A percentile compares a stretch with the other conserved stretches of the same genome.
phyloP scores from a whole-genome alignment of 2,797 vertebrate genomes.

The Macrochelys suwanniensis region DNA sequence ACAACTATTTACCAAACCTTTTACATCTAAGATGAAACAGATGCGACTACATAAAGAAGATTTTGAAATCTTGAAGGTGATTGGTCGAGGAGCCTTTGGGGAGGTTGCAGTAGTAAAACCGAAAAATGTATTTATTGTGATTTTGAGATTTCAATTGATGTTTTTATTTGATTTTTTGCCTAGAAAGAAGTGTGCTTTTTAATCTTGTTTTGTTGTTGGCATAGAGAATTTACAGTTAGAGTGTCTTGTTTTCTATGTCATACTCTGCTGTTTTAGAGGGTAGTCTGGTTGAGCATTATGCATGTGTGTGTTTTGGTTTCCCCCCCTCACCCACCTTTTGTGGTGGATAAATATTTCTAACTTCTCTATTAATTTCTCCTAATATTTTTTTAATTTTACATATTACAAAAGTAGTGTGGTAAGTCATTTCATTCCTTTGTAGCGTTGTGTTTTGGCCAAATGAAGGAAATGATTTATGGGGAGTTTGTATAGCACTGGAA shows the following conservation, averaged over 20 bases:
- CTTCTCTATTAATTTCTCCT: background rate
- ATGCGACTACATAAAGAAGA: constrained; percentile 98
- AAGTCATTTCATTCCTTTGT: background rate
- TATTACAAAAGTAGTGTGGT: background rate
- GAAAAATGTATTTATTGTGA: too few relatives aligned
- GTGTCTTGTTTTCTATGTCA: background rate
- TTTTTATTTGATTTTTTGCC: constrained; percentile 5
- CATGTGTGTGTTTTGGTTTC: background rate
- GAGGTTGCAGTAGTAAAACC: constrained; percentile 83
- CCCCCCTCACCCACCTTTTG: background rate
- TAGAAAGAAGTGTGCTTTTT: constrained; percentile 13
- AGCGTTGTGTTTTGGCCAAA: background rate
- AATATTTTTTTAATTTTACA: background rate
- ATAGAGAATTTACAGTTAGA: constrained; percentile 34
- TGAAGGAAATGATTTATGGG: background rate
- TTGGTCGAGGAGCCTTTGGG: constrained; percentile 97
- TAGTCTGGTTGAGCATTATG: background rate
- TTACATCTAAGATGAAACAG: constrained; percentile 97
- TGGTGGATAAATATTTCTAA: background rate
- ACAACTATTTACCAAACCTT: constrained; percentile 85
- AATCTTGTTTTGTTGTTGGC: constrained; percentile 28
- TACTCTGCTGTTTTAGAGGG: background rate
- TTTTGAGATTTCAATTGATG: background rate
- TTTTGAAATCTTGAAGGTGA: constrained; percentile 99
- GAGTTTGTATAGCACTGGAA: background rate